Evolutionary conservation across 2,888 invertebrate species (phyloP), one percentile per base, ranked within the genome.

Genomic region (Cenopis cana): DNA sequence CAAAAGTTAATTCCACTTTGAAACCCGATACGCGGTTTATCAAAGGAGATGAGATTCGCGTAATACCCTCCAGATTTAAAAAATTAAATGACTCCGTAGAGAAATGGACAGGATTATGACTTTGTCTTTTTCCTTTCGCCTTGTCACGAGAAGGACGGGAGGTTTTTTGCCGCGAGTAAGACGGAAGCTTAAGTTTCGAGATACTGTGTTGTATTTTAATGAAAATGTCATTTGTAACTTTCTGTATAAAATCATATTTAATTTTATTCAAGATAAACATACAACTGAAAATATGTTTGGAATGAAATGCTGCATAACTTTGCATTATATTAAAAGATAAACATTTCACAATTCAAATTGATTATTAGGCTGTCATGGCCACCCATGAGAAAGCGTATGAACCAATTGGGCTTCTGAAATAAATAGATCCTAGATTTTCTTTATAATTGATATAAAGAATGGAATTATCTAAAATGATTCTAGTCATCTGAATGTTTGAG

Each of bases 51-150:
- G 70, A 66, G 60, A 60, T 65, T 70, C 60, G 24, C 41, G 59
- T 41, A 59, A 65, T 64, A 36, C 62, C 41, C 12, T 54, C 49
- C 55, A 60, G 54, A 70, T 66, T 55, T 60, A 24, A 65, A 70
- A 59, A 70, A 66, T 55, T 66, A 70, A 70, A 68, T 59, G 49
- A 69, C 62, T 68, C 55, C 52, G 52, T 49, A 24, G 54, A 54
- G 52, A 54, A 65, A 70, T 70, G 70, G 64, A 59, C 52, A 17
- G 65, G 70, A 70, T 70, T 70, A 70, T 17, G 54, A 20, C 6
- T n/a, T 50, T 57, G 52, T 65, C 65, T 55, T 60, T 65, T 49
- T 70, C 59, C 52, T 52, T 70, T 65, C 24, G 11, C 54, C 11
- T 24, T 33, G 65, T 18, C 46, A 9, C 2, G 65, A 70, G 59